phyloP scores from a whole-genome alignment of 1,140 invertebrate genomes.

The Pogonomyrmex californicus region DNA sequence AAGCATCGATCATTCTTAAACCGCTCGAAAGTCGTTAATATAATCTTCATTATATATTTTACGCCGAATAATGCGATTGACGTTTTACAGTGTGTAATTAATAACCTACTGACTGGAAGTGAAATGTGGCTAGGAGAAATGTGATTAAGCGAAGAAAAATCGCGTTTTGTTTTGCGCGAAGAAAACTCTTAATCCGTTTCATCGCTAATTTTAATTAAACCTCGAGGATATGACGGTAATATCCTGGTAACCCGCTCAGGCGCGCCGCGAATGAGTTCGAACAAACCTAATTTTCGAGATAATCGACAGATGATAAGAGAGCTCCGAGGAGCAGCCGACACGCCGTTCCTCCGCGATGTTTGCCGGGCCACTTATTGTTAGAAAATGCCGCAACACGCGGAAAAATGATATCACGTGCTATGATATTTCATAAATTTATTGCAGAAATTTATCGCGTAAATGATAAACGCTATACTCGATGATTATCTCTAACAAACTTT shows the following conservation, averaged over 20 bases:
- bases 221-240: constrained; percentile 17
- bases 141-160: constrained; percentile 23
- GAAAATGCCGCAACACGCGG: neutral
- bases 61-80: neutral
- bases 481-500: neutral
- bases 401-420: constrained; percentile 1
- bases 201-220: constrained; percentile 53
- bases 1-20: neutral
- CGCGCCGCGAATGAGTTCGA: constrained; percentile 10
- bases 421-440: constrained; percentile 18
- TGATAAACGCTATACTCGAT: too few species aligned
- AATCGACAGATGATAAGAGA: constrained; percentile 56
- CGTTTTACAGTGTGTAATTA: constrained; percentile 21
- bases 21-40: neutral
- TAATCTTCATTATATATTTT: constrained; percentile 2
- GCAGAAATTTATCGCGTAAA: neutral
- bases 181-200: constrained; percentile 27
- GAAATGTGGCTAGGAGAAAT: neutral
- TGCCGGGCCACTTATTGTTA: neutral
- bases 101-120: neutral
- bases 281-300: constrained; percentile 56
- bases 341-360: constrained; percentile 2
- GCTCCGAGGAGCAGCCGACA: constrained; percentile 9
- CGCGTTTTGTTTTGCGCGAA: constrained; percentile 38
- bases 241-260: neutral